A percentile compares a stretch with the other conserved stretches of the same genome.
Conservation (phyloP, 2,797 vertebrate species). For the Pteronotus mesoamericanus region DNA sequence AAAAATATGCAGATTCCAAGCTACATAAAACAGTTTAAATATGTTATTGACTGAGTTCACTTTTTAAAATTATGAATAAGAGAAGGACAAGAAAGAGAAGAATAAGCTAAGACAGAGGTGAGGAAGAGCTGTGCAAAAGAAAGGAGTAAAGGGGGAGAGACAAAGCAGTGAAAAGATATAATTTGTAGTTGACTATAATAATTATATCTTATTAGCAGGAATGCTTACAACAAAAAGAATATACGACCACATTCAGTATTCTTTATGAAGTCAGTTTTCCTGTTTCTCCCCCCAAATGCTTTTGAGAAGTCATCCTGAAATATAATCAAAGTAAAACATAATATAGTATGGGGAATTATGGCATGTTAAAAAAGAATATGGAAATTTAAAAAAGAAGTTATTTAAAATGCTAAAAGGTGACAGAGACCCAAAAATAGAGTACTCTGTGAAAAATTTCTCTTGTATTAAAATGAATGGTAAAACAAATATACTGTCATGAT, state of each 20-base stretch:
- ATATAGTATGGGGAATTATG: neutral
- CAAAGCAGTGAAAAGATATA: neutral
- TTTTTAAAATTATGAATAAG: neutral
- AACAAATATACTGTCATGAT: neutral
- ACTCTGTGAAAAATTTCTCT: neutral
- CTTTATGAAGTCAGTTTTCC: neutral
- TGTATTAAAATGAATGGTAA: neutral
- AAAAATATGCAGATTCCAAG: neutral
- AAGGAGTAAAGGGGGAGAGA: neutral
- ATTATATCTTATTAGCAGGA: neutral
- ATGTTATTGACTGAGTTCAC: neutral
- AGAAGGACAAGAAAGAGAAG: neutral
- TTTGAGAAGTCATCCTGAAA: neutral
- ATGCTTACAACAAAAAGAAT: neutral
- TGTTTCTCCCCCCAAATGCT: neutral
- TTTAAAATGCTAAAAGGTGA: neutral
- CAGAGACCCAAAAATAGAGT: neutral
- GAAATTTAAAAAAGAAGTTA: neutral
- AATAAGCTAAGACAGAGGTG: neutral
- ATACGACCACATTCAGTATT: neutral
- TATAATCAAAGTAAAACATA: neutral
- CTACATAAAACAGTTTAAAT: neutral
- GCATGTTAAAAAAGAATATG: neutral
- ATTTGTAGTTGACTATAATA: neutral
- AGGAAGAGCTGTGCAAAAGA: neutral